Evolutionary conservation across 2,888 invertebrate genomes (phyloP).

Genomic region (Arenicola marina): DNA sequence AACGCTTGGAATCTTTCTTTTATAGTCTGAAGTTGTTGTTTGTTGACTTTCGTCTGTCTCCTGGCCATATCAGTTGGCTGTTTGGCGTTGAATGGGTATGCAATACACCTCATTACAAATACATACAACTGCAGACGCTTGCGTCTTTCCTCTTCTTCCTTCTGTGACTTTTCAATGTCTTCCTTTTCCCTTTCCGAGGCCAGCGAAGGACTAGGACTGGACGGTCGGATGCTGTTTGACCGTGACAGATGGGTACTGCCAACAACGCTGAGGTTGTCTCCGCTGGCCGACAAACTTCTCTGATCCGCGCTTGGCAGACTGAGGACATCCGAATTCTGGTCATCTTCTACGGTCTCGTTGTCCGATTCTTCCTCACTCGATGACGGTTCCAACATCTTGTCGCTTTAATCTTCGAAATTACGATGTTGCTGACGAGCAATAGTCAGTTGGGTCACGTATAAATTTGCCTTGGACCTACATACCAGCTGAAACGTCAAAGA

Average conservation of each 20-base stretch:
- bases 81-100: slow-evolving; percentile 99
- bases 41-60: slow-evolving; percentile 90
- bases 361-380: slow-evolving; percentile 95
- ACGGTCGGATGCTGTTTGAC: slow-evolving; percentile 73
- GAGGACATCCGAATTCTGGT: slow-evolving; percentile 47
- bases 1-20: slow-evolving; percentile 90
- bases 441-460: no score
- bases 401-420: no score
- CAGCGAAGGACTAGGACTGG: slow-evolving; percentile 89
- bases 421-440: no score
- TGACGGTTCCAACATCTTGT: slow-evolving; percentile 90
- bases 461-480: not conserved
- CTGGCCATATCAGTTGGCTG: slow-evolving; percentile 98
- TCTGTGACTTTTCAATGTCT: slow-evolving; percentile 81
- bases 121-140: slow-evolving; percentile 94
- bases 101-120: slow-evolving; percentile 95
- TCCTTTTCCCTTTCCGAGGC: slow-evolving; percentile 76
- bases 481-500: not conserved
- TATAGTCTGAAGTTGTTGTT: slow-evolving; percentile 92
- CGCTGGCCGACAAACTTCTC: slow-evolving; percentile 58
- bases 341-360: slow-evolving; percentile 74
- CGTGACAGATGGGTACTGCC: slow-evolving; percentile 39
- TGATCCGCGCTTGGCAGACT: slow-evolving; percentile 57
- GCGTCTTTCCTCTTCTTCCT: slow-evolving; percentile 95
- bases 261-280: slow-evolving; percentile 54